These are phyloP conservation scores for Lepus timidus DNA, from an alignment of 2,113 vertebrate species.

Conservation along the genomic window DNA sequence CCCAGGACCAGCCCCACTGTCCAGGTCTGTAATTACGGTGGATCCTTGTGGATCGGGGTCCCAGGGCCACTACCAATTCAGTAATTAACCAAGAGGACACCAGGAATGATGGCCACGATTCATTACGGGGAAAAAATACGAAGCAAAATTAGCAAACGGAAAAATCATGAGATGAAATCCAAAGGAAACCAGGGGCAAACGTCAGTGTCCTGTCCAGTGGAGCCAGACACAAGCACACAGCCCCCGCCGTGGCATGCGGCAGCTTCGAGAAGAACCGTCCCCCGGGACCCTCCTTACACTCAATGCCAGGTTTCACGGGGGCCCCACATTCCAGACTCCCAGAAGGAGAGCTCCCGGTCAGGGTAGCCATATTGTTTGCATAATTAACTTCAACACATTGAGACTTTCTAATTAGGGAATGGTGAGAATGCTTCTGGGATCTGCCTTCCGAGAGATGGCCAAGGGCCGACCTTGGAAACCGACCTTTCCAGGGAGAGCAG, in stretches of 20 bases:
- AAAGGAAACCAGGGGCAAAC: not conserved
- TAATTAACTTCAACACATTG: not conserved
- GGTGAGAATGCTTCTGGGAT: not conserved
- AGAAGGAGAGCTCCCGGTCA: not conserved
- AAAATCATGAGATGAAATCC: not conserved
- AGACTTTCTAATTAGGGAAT: not conserved
- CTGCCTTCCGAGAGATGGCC: not conserved
- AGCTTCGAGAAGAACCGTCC: not conserved
- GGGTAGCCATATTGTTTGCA: not conserved
- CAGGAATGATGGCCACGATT: too few relatives aligned
- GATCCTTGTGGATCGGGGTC: fast-evolving
- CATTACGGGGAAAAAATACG: fast-evolving
- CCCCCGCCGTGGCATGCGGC: not conserved
- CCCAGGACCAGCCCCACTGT: too few relatives aligned
- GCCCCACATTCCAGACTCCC: not conserved
- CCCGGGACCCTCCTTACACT: not conserved
- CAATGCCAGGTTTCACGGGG: not conserved
- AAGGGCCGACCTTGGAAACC: not conserved
- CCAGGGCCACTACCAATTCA: not conserved
- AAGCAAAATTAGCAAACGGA: not conserved
- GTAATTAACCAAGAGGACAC: not conserved
- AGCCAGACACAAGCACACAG: not conserved
- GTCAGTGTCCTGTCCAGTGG: not conserved
- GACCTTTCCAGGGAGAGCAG: not conserved
- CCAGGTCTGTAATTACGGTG: fast-evolving